Evolutionary conservation across 2,113 vertebrate genomes (phyloP).

Genomic region (Malurus cyaneus): DNA sequence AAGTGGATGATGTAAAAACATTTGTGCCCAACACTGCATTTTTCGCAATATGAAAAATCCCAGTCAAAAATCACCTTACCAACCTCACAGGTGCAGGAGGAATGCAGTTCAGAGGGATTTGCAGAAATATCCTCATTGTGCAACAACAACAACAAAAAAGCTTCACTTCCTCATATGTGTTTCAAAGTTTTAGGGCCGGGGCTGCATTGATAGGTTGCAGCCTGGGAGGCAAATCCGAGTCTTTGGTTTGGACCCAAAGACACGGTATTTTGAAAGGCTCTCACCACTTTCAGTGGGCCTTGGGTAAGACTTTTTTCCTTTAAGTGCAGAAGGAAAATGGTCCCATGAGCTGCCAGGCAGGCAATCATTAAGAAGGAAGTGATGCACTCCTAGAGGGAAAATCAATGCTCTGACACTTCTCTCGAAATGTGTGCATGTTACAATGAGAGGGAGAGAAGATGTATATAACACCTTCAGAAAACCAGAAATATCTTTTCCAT

Average conservation of each 20-base stretch:
- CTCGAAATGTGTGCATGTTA: neutral
- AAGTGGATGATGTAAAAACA: neutral
- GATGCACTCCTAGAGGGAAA: conserved; percentile 12
- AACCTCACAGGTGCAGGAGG: neutral
- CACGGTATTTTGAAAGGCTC: neutral
- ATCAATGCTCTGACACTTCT: conserved; percentile 24
- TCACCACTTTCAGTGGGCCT: neutral
- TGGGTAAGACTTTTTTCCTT: neutral
- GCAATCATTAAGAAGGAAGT: conserved; percentile 20
- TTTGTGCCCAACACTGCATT: neutral
- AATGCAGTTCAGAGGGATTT: neutral
- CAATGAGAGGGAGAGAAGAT: neutral
- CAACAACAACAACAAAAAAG: neutral
- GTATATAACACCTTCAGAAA: neutral
- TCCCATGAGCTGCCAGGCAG: neutral
- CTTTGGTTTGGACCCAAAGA: neutral
- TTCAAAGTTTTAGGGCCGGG: neutral
- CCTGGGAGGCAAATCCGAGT: neutral
- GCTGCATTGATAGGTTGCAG: neutral
- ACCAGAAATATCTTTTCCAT: neutral
- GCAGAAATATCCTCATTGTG: neutral
- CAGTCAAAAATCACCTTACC: neutral
- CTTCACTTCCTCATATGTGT: neutral
- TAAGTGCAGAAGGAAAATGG: neutral
- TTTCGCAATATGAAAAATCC: neutral